Percentiles rank a stretch among this genome's conserved stretches.
Conservation (phyloP, 2,113 vertebrate genomes). For the Oceanites oceanicus region DNA sequence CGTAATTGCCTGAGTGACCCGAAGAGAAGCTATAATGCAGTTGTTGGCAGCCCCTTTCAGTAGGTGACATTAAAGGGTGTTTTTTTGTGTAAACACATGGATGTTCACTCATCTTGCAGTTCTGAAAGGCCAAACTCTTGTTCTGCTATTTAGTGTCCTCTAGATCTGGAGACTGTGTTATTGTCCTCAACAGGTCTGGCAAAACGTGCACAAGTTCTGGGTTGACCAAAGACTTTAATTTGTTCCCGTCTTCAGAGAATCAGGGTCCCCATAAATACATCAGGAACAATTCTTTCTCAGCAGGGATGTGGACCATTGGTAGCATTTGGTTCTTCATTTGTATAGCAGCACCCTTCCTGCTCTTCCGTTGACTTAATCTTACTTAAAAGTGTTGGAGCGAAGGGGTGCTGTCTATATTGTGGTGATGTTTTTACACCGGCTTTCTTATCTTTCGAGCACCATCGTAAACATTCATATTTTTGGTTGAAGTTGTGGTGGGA, state of each 20-base stretch:
- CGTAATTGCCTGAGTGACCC: accelerated
- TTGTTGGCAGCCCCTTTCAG: neutral
- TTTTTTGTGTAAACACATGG: neutral
- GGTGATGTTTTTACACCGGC: accelerated
- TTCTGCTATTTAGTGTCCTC: neutral
- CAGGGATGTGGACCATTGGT: neutral
- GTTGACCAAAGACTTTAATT: neutral
- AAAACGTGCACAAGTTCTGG: neutral
- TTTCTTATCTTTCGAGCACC: neutral
- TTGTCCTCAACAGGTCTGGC: neutral
- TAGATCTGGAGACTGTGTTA: neutral
- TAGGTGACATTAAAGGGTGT: neutral
- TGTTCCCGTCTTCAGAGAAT: neutral
- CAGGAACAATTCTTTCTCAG: neutral
- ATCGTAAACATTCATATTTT: neutral
- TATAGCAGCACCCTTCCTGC: neutral
- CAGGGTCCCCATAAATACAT: accelerated
- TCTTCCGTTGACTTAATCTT: neutral
- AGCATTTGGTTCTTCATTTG: neutral
- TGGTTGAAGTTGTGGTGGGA: neutral
- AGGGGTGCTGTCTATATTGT: neutral
- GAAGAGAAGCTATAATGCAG: neutral
- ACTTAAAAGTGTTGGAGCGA: neutral
- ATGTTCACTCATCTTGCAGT: neutral
- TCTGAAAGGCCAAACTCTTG: neutral